Base-by-base conservation (phyloP, 30 jellyfish, hydroid and myxozoan species). In the Pelagia noctiluca region DNA sequence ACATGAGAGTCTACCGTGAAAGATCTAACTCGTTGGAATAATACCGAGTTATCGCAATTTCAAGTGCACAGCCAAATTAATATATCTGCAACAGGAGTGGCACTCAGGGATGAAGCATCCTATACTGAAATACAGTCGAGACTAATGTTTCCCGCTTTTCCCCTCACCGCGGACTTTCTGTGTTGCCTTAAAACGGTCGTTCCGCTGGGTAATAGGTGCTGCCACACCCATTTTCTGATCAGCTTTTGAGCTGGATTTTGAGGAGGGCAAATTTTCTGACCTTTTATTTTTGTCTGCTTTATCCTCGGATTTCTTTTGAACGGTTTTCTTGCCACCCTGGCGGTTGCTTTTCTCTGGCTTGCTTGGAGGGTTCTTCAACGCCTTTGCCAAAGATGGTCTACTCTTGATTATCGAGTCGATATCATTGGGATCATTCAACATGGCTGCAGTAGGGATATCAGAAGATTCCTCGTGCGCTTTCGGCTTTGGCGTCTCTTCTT, bases 331-430 rank as follows among this genome's bases (percentile, higher is more conserved):
- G 26, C 21, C 21, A 52, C 21, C 21, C 68, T 52, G 68, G 21
- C 68, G 68, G 12, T 3, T 52, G 28, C 30, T 19, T 16, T 42
- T 42, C 57, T 42, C 57, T 19, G 68, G 7, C 68, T 52, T 52
- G 7, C 26, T 52, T 52, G 68, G 4, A 4, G 38, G 35, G 23
- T 26, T 28, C 57, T 82, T 82, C 86, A 82, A 82, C 1, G 92
- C 92, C 32, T 82, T 82, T 28, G 92, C 92, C 33, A 82, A 70
- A 13, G 92, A 68, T 30, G 92, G 92, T 72, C 86, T 21, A 75
- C 80, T 28, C 75, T 82, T 82, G 71, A 82, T 82, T 19, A 82
- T 82, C 1, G 92, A 52, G 57, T 16, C 25, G 1, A 82, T 50
- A 57, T 82, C 92, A 21, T 80, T 30, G 0, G 92, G 92, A 28